Conservation (phyloP, 2,113 vertebrate species). For the Malurus elegans region DNA sequence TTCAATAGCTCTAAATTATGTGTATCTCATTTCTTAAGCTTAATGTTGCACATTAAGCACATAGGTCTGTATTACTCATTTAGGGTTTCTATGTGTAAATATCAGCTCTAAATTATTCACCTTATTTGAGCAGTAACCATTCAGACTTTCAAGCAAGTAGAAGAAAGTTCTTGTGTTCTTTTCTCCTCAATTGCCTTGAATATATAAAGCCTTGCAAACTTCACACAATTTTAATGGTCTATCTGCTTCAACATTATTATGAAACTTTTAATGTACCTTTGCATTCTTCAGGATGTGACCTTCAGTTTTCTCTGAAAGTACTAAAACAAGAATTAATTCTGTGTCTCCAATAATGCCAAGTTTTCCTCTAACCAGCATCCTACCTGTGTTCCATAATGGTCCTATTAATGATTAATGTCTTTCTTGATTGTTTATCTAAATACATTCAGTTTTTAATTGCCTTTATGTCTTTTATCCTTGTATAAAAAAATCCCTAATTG, state of each 20-base stretch:
- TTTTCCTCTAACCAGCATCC: background rate
- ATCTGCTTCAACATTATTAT: background rate
- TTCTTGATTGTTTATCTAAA: background rate
- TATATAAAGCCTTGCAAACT: background rate
- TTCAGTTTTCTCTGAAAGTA: conserved; percentile 13
- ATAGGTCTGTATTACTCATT: background rate
- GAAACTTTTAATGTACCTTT: background rate
- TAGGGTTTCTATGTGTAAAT: background rate
- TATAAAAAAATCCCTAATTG: background rate
- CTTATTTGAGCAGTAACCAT: background rate
- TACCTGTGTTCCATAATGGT: background rate
- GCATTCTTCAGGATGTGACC: background rate
- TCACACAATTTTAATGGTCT: background rate
- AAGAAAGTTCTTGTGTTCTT: background rate
- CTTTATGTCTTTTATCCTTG: background rate
- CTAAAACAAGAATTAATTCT: background rate
- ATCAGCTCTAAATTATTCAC: background rate
- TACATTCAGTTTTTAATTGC: background rate
- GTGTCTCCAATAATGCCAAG: background rate
- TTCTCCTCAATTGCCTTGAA: background rate
- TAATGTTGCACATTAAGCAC: background rate
- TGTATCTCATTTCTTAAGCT: conserved; percentile 34
- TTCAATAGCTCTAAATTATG: conserved; percentile 16
- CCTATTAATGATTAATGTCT: background rate
- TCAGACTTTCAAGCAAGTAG: background rate